Percentiles rank a stretch among this genome's conserved stretches.
Evolutionary conservation across 2,797 vertebrate species (phyloP).

Genomic region (Micrastur ruficollis): DNA sequence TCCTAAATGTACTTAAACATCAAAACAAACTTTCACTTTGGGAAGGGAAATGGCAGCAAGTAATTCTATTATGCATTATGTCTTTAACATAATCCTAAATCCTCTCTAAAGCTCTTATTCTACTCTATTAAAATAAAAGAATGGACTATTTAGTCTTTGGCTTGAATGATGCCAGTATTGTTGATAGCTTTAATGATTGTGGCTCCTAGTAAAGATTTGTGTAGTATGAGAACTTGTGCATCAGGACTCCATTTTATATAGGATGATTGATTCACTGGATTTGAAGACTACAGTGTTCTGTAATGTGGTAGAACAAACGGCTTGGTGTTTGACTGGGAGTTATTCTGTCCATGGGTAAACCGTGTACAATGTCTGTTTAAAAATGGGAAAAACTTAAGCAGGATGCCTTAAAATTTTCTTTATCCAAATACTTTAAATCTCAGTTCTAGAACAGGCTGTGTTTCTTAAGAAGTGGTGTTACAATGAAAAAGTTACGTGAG

Average conservation of each 20-base stretch:
- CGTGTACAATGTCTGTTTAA: not conserved
- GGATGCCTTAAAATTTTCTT: not conserved
- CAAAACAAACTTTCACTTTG: slow-evolving; percentile 51
- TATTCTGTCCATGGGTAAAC: not conserved
- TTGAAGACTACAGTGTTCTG: not conserved
- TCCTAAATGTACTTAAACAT: not conserved
- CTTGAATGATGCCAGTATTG: not conserved
- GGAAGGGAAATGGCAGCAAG: slow-evolving; percentile 1
- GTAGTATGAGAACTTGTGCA: not conserved
- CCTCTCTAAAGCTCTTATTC: slow-evolving; percentile 39
- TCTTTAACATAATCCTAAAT: slow-evolving; percentile 53
- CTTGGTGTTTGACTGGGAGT: not conserved
- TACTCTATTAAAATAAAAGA: slow-evolving; percentile 37
- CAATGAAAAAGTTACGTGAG: not conserved
- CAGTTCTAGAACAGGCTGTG: not conserved
- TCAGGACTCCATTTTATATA: not conserved
- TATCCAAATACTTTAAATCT: not conserved
- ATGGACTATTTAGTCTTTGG: not conserved
- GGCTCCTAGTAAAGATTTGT: not conserved
- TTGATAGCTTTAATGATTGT: not conserved
- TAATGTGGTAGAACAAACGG: not conserved
- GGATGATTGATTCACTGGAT: not conserved
- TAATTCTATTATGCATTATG: slow-evolving; percentile 31
- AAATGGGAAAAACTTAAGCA: not conserved
- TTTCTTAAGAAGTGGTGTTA: not conserved